Conservation (phyloP, 2,888 invertebrate genomes). For the Anarsia innoxiella region DNA sequence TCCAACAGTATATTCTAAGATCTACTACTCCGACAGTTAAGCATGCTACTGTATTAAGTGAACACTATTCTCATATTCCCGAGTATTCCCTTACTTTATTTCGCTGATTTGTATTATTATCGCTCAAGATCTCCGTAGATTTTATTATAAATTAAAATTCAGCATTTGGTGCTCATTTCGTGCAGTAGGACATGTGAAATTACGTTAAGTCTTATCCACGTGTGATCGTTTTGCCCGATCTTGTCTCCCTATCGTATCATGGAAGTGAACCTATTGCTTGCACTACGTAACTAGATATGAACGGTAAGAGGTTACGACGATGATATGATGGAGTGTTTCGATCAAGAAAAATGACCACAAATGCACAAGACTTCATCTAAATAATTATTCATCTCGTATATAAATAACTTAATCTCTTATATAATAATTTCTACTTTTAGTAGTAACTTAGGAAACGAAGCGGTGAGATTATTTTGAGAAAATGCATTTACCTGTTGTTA, state of each 20-base stretch:
- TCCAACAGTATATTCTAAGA: constrained; percentile 23
- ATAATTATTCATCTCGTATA: constrained; percentile 26
- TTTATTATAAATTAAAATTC: constrained; percentile 6
- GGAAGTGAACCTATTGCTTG: too few relatives aligned
- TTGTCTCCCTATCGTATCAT: too few relatives aligned
- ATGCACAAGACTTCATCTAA: constrained; percentile 22
- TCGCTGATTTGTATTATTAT: too few relatives aligned
- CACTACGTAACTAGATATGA: too few relatives aligned
- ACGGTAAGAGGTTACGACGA: too few relatives aligned
- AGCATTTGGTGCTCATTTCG: constrained; percentile 45
- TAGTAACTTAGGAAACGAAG: constrained; percentile 30
- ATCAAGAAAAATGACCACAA: too few relatives aligned
- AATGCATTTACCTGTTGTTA: constrained; percentile 61
- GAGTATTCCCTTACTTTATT: not conserved
- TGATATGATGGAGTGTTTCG: too few relatives aligned
- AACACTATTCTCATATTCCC: constrained; percentile 25
- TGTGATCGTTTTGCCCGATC: too few relatives aligned
- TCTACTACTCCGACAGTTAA: constrained; percentile 27
- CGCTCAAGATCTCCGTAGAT: constrained; percentile 19
- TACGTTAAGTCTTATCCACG: too few relatives aligned
- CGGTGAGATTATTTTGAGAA: constrained; percentile 55
- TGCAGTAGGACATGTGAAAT: constrained; percentile 42
- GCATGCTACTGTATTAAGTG: constrained; percentile 48
- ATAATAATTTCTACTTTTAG: constrained; percentile 13
- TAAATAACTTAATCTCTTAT: constrained; percentile 19